Evolutionary conservation across 2,888 invertebrate genomes (phyloP).

Genomic region (Lapara coniferarum): DNA sequence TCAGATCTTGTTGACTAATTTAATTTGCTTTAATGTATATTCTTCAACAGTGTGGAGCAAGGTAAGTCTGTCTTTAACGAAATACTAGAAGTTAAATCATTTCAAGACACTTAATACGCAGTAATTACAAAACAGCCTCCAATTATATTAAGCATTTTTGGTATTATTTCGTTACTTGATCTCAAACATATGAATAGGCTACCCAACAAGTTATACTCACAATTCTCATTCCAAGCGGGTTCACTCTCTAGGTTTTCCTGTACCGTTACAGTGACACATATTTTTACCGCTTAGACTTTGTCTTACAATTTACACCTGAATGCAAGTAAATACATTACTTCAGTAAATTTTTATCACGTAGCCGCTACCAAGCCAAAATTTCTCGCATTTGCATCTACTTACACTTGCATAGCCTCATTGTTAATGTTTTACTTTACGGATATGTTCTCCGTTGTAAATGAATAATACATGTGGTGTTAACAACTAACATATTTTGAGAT

Average conservation of each 20-base stretch:
- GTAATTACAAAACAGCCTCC: too few species aligned
- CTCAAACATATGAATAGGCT: neutral
- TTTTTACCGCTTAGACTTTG: constrained; percentile 18
- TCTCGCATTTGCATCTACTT: constrained; percentile 23
- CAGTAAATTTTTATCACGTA: constrained; percentile 23
- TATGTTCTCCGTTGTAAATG: neutral
- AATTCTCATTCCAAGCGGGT: constrained; percentile 5
- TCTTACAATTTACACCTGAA: constrained; percentile 22
- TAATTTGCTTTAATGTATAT: constrained; percentile 3
- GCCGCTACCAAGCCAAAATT: constrained; percentile 19
- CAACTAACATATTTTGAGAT: neutral
- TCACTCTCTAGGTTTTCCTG: neutral
- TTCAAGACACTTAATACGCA: too few species aligned
- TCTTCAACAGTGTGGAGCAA: constrained; percentile 2
- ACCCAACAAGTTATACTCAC: neutral
- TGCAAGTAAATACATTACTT: constrained; percentile 18
- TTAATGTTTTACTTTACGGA: constrained; percentile 7
- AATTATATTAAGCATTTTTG: neutral
- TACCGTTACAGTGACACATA: constrained; percentile 21
- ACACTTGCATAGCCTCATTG: constrained; percentile 7
- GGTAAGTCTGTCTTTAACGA: neutral
- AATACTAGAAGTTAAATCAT: neutral
- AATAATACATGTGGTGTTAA: constrained; percentile 1
- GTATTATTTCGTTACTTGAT: neutral
- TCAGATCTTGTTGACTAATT: constrained; percentile 2